phyloP scores from a whole-genome alignment of 1,140 invertebrate species.

The Lycorma delicatula region DNA sequence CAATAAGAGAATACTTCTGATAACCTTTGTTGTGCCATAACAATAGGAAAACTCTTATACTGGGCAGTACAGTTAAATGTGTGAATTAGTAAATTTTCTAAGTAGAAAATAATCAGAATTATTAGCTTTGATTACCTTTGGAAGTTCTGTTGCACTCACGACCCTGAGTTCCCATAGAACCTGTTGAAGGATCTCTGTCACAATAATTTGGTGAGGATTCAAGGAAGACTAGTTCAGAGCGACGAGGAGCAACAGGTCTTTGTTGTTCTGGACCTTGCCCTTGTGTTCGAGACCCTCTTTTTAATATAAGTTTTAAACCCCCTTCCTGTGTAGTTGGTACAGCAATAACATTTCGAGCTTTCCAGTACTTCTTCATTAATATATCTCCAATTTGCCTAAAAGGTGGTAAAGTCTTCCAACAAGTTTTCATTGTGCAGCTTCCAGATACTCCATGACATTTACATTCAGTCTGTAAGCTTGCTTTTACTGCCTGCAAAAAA shows the following conservation, averaged over 20 bases:
- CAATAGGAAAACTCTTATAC: too few relatives aligned
- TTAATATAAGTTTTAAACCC: not conserved
- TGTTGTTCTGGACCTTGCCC: not conserved
- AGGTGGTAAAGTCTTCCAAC: constrained; percentile 82
- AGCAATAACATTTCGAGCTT: constrained; percentile 62
- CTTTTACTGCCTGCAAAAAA: constrained; percentile 68
- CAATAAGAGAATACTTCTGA: too few relatives aligned
- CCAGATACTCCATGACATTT: constrained; percentile 96
- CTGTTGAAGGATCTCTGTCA: constrained; percentile 57
- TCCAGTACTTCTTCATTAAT: constrained; percentile 74
- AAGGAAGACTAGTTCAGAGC: constrained; percentile 83
- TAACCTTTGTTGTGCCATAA: too few relatives aligned
- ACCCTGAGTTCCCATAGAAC: constrained; percentile 76
- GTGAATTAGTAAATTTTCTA: too few relatives aligned
- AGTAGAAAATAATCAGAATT: too few relatives aligned
- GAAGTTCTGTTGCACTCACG: constrained; percentile 78
- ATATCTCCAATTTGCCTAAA: constrained; percentile 76
- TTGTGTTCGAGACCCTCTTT: not conserved
- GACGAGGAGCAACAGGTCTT: constrained; percentile 45
- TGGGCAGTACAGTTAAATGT: too few relatives aligned
- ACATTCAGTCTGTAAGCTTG: constrained; percentile 73
- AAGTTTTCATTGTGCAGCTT: constrained; percentile 88
- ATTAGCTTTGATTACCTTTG: too few relatives aligned
- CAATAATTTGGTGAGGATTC: constrained; percentile 90
- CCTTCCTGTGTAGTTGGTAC: constrained; percentile 35